These are phyloP conservation scores for Plusia festucae DNA, from an alignment of 2,888 invertebrate genomes.

Conservation along the genomic window DNA sequence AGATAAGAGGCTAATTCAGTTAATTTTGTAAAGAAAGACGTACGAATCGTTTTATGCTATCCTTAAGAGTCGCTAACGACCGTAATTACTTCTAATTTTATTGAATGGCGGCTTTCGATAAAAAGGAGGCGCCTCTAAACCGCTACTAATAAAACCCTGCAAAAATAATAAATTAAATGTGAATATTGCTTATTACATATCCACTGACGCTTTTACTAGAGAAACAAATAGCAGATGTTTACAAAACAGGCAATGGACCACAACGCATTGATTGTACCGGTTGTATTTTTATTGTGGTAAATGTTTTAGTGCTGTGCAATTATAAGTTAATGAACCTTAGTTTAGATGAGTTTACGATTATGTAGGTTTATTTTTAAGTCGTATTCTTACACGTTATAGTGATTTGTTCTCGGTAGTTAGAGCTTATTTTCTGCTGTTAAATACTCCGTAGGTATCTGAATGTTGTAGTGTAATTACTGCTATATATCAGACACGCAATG, in stretches of 20 bases:
- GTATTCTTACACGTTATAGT: constrained; percentile 32
- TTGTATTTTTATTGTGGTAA: constrained; percentile 11
- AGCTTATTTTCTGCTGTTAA: background rate
- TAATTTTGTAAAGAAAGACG: constrained; percentile 45
- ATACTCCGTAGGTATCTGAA: background rate
- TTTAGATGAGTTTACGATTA: constrained; percentile 51
- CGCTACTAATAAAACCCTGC: constrained; percentile 35
- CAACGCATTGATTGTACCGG: background rate
- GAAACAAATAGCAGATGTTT: accelerated
- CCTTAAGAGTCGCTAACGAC: constrained; percentile 58
- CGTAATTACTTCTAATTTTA: constrained; percentile 69
- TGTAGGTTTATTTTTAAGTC: constrained; percentile 31
- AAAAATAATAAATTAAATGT: background rate
- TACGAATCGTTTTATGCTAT: constrained; percentile 43
- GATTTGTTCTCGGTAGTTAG: constrained; percentile 21
- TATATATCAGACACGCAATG: background rate
- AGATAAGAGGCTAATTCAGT: constrained; percentile 28
- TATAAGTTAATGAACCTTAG: constrained; percentile 51
- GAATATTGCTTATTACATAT: background rate
- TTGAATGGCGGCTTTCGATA: constrained; percentile 58
- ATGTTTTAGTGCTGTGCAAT: constrained; percentile 40
- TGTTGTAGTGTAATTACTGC: background rate
- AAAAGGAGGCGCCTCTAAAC: constrained; percentile 64
- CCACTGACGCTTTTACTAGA: constrained; percentile 16
- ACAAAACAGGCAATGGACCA: background rate